Evolutionary conservation across 2,797 vertebrate genomes (phyloP).

Genomic region (Hypotaenidia philippensis): DNA sequence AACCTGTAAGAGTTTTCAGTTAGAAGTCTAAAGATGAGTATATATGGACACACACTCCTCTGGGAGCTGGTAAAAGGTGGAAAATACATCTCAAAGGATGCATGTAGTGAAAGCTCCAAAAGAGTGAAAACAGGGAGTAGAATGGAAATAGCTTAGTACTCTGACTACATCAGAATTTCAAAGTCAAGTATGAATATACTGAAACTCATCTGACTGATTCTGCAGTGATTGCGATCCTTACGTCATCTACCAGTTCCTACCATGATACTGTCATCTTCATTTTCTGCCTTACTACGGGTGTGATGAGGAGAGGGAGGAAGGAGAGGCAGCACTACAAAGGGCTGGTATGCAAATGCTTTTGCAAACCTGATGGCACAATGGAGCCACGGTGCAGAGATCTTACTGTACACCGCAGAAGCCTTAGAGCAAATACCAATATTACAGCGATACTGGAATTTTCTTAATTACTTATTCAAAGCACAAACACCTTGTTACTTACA

Average conservation of each 20-base stretch:
- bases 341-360: background rate
- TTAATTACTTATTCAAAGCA: slow-evolving; percentile 43
- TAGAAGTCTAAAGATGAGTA: background rate
- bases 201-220: background rate
- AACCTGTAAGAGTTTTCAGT: background rate
- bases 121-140: background rate
- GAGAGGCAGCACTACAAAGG: background rate
- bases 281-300: background rate
- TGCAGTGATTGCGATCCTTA: background rate
- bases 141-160: background rate
- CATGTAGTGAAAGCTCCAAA: background rate
- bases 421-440: background rate
- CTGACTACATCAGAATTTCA: background rate
- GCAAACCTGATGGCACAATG: background rate
- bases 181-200: slow-evolving; percentile 3
- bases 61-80: background rate
- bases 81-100: background rate
- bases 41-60: background rate
- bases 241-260: background rate
- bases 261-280: background rate
- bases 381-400: background rate
- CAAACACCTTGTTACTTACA: slow-evolving; percentile 8
- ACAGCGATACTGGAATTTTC: background rate
- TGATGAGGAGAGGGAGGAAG: background rate
- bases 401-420: background rate